phyloP scores from a whole-genome alignment of 2,113 vertebrate genomes.

The Pangasianodon hypophthalmus region DNA sequence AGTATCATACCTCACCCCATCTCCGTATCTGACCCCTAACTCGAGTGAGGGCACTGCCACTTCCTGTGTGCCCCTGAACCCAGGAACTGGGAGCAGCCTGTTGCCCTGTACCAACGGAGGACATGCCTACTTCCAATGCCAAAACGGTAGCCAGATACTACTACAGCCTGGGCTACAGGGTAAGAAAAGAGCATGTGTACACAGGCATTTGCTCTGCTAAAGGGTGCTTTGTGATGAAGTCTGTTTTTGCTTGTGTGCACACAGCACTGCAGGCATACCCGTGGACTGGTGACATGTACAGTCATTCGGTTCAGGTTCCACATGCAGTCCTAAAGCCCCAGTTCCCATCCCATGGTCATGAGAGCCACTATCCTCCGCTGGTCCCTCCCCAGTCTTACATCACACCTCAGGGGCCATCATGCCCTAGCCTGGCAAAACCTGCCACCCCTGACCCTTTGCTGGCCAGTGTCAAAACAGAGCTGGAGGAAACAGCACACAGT shows the following conservation, averaged over 20 bases:
- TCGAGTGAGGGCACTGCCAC: slow-evolving; percentile 65
- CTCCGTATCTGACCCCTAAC: slow-evolving; percentile 73
- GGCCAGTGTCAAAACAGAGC: slow-evolving; percentile 45
- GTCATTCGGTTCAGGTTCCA: slow-evolving; percentile 64
- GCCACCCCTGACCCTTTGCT: slow-evolving; percentile 43
- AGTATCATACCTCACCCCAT: slow-evolving; percentile 71
- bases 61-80: slow-evolving; percentile 71
- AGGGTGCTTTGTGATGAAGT: slow-evolving; percentile 7
- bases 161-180: slow-evolving; percentile 70
- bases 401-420: slow-evolving; percentile 52
- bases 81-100: slow-evolving; percentile 63
- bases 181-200: slow-evolving; percentile 26
- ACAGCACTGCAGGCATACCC: slow-evolving; percentile 69
- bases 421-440: slow-evolving; percentile 34
- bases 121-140: slow-evolving; percentile 71
- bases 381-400: slow-evolving; percentile 60
- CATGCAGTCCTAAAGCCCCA: slow-evolving; percentile 58
- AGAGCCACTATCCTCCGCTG: slow-evolving; percentile 56
- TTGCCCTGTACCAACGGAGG: slow-evolving; percentile 67
- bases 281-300: slow-evolving; percentile 67
- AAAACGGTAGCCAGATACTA: slow-evolving; percentile 68
- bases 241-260: slow-evolving; percentile 28
- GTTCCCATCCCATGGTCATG: slow-evolving; percentile 55
- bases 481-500: slow-evolving; percentile 37
- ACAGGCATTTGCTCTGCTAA: background rate